Percentiles rank a stretch among this genome's conserved stretches.
Conservation (phyloP, 1,140 invertebrate genomes). For the Megathymus violae region DNA sequence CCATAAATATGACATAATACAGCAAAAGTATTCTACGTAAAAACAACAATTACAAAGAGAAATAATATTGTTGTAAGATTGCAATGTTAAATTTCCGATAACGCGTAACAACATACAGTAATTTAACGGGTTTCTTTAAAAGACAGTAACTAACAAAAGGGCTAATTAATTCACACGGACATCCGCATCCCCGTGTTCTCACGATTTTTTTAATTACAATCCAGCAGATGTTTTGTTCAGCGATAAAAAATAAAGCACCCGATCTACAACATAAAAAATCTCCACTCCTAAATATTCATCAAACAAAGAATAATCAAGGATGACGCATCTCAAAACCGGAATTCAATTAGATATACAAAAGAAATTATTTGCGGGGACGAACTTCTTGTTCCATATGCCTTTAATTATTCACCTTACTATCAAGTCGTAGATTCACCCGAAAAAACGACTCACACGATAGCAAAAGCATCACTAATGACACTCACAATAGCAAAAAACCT, state of each 20-base stretch:
- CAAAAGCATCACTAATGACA: slow-evolving; percentile 75
- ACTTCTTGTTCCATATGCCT: slow-evolving; percentile 62
- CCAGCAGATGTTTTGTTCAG: slow-evolving; percentile 74
- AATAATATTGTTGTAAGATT: background rate
- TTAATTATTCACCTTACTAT: slow-evolving; percentile 73
- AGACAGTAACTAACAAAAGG: slow-evolving; percentile 33
- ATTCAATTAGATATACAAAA: slow-evolving; percentile 79
- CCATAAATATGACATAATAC: too few species aligned
- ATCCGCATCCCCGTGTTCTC: slow-evolving; percentile 65
- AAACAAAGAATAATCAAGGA: slow-evolving; percentile 75
- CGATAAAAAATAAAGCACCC: slow-evolving; percentile 62
- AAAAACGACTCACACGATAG: slow-evolving; percentile 67
- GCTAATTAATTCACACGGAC: slow-evolving; percentile 65
- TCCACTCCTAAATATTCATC: slow-evolving; percentile 67
- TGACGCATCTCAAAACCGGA: slow-evolving; percentile 78
- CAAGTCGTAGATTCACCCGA: slow-evolving; percentile 44
- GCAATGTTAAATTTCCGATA: background rate
- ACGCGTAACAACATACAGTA: background rate
- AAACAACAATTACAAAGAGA: too few species aligned
- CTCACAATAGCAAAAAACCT: slow-evolving; percentile 73
- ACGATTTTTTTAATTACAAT: slow-evolving; percentile 79
- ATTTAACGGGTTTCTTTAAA: slow-evolving; percentile 31
- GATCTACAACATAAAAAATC: slow-evolving; percentile 58
- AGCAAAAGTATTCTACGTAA: too few species aligned
- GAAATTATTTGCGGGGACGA: slow-evolving; percentile 69